Conservation (phyloP, 2,113 vertebrate species). For the Pseudorectes ferrugineus region DNA sequence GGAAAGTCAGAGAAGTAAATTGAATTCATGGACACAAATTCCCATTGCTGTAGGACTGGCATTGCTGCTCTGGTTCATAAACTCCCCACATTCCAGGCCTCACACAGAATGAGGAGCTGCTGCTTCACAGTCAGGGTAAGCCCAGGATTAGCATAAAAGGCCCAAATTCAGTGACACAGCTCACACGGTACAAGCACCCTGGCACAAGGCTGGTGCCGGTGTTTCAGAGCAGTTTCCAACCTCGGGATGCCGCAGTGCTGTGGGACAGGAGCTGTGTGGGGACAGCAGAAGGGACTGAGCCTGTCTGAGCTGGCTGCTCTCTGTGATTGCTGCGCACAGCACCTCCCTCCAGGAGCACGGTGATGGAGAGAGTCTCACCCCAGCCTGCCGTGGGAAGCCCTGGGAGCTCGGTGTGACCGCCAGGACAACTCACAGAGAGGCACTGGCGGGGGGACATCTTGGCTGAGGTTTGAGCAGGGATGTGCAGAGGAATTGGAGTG, state of each 20-base stretch:
- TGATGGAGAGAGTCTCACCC: not conserved
- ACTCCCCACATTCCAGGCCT: rapidly evolving
- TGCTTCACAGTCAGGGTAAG: rapidly evolving
- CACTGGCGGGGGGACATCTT: rapidly evolving
- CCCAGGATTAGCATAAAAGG: not conserved
- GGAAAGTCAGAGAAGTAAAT: not conserved
- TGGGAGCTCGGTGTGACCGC: rapidly evolving
- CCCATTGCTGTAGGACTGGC: rapidly evolving
- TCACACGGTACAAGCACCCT: rapidly evolving
- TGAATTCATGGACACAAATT: not conserved
- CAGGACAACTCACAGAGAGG: not conserved
- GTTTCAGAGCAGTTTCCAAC: not conserved
- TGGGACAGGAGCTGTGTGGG: not conserved
- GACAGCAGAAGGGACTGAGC: not conserved
- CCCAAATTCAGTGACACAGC: not conserved
- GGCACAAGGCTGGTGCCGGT: not conserved
- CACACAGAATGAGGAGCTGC: not conserved
- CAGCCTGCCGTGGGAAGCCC: not conserved
- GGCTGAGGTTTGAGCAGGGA: not conserved
- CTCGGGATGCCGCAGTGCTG: not conserved
- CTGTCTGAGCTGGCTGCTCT: not conserved
- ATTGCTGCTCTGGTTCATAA: not conserved
- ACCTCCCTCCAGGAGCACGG: not conserved
- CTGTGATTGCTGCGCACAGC: not conserved
- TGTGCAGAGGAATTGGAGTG: not conserved